phyloP scores from a whole-genome alignment of 2,113 vertebrate genomes.

The Cochlearius cochlearius region DNA sequence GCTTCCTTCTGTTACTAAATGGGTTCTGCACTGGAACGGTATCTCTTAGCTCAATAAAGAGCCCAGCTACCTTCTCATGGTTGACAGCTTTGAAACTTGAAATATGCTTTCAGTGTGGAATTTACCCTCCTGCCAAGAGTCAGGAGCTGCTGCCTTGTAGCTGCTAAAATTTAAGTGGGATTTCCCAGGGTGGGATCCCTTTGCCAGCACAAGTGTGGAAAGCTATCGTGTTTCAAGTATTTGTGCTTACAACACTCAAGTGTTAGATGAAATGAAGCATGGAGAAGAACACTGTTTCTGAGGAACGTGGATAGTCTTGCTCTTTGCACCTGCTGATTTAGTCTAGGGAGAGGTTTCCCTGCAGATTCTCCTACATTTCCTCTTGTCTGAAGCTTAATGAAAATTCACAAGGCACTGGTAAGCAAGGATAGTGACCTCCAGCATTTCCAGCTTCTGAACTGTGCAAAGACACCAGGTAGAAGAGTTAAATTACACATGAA shows the following conservation, averaged over 20 bases:
- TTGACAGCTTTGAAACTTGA: slow-evolving; percentile 12
- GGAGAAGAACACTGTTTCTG: neutral
- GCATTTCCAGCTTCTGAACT: neutral
- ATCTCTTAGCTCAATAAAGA: neutral
- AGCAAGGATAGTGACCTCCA: neutral
- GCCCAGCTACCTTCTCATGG: neutral
- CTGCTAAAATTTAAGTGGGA: slow-evolving; percentile 22
- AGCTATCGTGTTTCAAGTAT: slow-evolving; percentile 13
- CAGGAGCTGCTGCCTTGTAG: neutral
- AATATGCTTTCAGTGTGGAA: neutral
- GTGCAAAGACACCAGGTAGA: neutral
- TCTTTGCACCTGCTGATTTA: neutral
- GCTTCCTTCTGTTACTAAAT: slow-evolving; percentile 4
- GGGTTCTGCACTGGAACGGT: neutral
- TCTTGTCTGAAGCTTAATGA: neutral
- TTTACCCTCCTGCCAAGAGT: slow-evolving; percentile 18
- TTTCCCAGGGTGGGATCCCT: slow-evolving; percentile 14
- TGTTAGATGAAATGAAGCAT: neutral
- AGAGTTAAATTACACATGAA: neutral
- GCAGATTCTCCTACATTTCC: neutral
- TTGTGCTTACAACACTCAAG: slow-evolving; percentile 24
- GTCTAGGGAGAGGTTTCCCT: neutral
- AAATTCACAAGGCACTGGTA: neutral
- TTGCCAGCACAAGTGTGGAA: neutral
- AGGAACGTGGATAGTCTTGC: neutral